Evolutionary conservation across 2,113 vertebrate species (phyloP).

Genomic region (Chloroceryle aenea): DNA sequence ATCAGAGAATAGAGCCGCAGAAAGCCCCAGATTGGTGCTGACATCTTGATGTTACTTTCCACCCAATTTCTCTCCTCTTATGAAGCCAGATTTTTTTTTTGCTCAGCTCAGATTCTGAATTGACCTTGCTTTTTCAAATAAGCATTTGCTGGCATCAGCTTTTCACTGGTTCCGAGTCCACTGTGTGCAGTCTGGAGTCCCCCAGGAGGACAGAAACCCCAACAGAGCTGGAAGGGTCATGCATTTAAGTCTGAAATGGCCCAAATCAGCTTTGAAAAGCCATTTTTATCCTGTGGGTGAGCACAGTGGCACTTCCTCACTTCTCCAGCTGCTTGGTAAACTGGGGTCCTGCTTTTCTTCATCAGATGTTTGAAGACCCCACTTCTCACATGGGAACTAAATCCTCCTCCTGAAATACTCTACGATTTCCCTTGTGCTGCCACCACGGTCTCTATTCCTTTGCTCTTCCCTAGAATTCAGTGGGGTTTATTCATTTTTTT

Average conservation of each 20-base stretch:
- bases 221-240: neutral
- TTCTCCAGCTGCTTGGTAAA: neutral
- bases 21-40: neutral
- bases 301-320: neutral
- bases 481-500: neutral
- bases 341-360: neutral
- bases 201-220: neutral
- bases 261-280: neutral
- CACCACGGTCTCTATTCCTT: neutral
- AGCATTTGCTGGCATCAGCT: neutral
- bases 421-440: neutral
- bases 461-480: neutral
- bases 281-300: neutral
- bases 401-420: neutral
- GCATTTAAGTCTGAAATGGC: neutral
- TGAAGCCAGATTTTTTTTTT: neutral
- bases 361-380: neutral
- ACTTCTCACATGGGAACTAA: accelerated
- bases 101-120: neutral
- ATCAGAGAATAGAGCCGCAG: neutral
- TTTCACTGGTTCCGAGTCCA: neutral
- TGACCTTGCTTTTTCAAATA: neutral
- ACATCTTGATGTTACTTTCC: neutral
- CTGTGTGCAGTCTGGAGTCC: neutral
- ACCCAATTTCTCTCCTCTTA: neutral